These are phyloP conservation scores for Phoxinus dragarum DNA, from an alignment of 2,797 vertebrate species.

Conservation along the genomic window DNA sequence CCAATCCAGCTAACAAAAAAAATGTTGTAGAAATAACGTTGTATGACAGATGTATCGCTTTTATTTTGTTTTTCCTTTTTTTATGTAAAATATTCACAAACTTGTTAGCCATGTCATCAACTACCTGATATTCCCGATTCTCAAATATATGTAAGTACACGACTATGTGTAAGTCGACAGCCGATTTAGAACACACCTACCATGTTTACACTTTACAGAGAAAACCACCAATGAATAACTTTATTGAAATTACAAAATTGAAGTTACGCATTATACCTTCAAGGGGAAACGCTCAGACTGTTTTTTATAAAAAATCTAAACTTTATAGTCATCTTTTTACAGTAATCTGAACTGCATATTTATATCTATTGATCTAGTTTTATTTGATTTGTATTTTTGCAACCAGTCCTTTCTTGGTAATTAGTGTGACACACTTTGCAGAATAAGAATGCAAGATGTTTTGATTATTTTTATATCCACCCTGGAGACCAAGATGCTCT, in stretches of 20 bases:
- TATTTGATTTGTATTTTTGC: background rate
- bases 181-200: too few species aligned
- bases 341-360: background rate
- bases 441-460: constrained; percentile 12
- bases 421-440: constrained; percentile 6
- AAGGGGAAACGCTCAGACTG: background rate
- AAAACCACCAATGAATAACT: background rate
- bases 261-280: background rate
- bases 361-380: background rate
- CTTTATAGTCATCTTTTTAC: background rate
- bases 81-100: too few species aligned
- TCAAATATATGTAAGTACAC: too few species aligned
- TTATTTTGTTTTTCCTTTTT: too few species aligned
- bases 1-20: too few species aligned
- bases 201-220: background rate
- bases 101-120: too few species aligned
- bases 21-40: too few species aligned
- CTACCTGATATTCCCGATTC: too few species aligned
- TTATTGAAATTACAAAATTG: too few species aligned
- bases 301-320: background rate
- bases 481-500: background rate
- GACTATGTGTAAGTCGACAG: too few species aligned
- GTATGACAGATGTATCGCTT: too few species aligned
- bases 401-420: background rate
- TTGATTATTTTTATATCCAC: constrained; percentile 18